Conservation (phyloP, 1,140 invertebrate species). For the Zophobas morio region DNA sequence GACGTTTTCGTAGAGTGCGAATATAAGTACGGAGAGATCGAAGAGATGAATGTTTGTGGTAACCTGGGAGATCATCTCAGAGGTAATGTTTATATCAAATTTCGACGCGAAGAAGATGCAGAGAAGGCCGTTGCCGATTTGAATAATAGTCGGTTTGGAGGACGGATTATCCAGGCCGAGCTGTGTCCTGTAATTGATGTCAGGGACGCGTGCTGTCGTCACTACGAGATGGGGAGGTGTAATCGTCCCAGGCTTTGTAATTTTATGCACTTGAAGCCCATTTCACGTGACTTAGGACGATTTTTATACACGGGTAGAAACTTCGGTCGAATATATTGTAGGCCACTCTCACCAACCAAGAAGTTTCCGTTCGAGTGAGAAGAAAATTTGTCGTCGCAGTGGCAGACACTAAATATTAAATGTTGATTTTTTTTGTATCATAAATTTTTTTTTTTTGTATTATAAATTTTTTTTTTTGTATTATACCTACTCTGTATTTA, state of each 20-base stretch:
- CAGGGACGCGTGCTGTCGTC: slow-evolving; percentile 97
- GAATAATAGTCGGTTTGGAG: slow-evolving; percentile 99
- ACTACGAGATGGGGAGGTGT: slow-evolving; percentile 99
- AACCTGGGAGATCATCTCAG: slow-evolving; percentile 98
- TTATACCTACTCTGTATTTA: too few species aligned
- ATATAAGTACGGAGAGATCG: slow-evolving; percentile 99
- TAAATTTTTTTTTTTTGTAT: too few species aligned
- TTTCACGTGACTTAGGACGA: slow-evolving; percentile 91
- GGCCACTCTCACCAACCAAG: slow-evolving; percentile 68
- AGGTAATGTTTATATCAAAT: slow-evolving; percentile 99
- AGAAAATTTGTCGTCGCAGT: slow-evolving; percentile 68
- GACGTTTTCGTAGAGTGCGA: slow-evolving; percentile 99
- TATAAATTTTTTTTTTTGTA: too few species aligned
- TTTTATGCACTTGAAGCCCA: slow-evolving; percentile 99
- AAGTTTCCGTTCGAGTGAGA: slow-evolving; percentile 68
- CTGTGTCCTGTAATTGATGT: slow-evolving; percentile 99
- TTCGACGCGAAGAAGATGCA: slow-evolving; percentile 98
- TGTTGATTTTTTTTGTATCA: neutral
- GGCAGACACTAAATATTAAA: slow-evolving; percentile 67
- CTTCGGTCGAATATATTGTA: slow-evolving; percentile 65
- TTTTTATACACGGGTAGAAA: slow-evolving; percentile 75
- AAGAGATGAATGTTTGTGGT: slow-evolving; percentile 99
- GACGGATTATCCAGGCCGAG: slow-evolving; percentile 97
- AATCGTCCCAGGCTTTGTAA: slow-evolving; percentile 99
- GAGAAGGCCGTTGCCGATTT: slow-evolving; percentile 97